These are phyloP conservation scores for Oikopleura dioica DNA, from an alignment of 23 tunicate species.

Conservation along the genomic window DNA sequence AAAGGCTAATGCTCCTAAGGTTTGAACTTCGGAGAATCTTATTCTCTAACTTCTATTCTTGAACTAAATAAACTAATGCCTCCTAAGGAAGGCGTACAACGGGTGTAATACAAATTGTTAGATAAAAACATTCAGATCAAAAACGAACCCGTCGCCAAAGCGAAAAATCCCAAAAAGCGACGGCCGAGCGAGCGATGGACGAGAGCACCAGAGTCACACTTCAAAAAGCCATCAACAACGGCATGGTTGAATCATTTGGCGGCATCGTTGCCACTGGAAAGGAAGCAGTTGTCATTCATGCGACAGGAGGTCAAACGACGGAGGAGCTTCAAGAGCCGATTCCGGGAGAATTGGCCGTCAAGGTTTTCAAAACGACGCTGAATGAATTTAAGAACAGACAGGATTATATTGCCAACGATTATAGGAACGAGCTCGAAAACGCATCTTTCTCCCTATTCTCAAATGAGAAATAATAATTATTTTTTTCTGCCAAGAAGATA, in stretches of 20 bases:
- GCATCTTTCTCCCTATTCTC: too few relatives aligned
- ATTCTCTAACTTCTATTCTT: too few relatives aligned
- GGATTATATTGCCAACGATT: constrained; percentile 76
- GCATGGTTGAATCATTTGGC: constrained; percentile 3
- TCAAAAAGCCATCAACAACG: constrained; percentile 26
- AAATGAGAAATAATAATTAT: too few relatives aligned
- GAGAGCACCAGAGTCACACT: constrained; percentile 45
- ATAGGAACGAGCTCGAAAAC: too few relatives aligned
- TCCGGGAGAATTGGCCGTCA: background rate
- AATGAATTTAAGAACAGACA: constrained; percentile 47
- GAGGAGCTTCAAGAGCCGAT: constrained; percentile 19
- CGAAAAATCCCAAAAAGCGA: background rate
- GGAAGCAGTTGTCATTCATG: constrained; percentile 82
- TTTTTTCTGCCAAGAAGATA: too few relatives aligned
- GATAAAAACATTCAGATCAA: background rate
- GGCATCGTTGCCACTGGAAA: constrained; percentile 60
- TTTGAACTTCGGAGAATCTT: too few relatives aligned
- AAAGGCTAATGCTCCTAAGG: too few relatives aligned
- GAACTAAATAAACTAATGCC: too few relatives aligned
- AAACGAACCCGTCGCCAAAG: background rate
- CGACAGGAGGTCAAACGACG: constrained; percentile 38
- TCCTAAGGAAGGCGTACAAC: too few relatives aligned
- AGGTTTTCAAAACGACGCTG: constrained; percentile 74
- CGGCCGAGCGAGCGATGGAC: constrained; percentile 81
- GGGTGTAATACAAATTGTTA: too few relatives aligned